Percentiles rank a stretch among this genome's conserved stretches.
phyloP scores from a whole-genome alignment of 2,888 invertebrate genomes.

The Gymnocheta viridis region DNA sequence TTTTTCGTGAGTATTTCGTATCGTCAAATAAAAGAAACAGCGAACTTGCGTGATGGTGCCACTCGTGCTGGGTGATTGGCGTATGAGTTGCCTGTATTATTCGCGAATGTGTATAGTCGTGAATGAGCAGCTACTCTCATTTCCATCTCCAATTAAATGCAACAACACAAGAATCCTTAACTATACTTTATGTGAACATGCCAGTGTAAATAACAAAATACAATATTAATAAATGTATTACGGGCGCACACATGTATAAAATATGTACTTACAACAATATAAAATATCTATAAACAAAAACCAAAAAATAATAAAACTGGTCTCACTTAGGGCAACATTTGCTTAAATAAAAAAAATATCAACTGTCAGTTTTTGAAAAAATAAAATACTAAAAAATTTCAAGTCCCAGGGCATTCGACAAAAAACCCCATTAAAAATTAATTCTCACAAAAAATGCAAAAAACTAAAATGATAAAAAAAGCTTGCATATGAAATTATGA shows the following conservation, averaged over 20 bases:
- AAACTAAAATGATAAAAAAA: conserved; percentile 44
- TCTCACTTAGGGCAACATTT: conserved; percentile 62
- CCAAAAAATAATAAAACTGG: conserved; percentile 43
- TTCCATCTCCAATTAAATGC: background rate
- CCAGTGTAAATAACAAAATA: conserved; percentile 52
- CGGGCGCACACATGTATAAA: conserved; percentile 38
- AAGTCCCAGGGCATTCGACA: conserved; percentile 63
- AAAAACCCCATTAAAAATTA: conserved; percentile 78
- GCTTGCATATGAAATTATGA: conserved; percentile 73
- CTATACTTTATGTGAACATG: conserved; percentile 8
- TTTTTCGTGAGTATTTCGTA: no score
- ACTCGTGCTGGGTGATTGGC: no score
- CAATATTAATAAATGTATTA: conserved; percentile 57
- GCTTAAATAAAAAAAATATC: conserved; percentile 73
- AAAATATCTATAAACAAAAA: conserved; percentile 72
- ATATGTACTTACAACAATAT: conserved; percentile 71
- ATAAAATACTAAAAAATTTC: conserved; percentile 74
- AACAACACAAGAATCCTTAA: conserved; percentile 23
- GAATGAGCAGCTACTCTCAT: background rate
- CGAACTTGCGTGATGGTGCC: no score
- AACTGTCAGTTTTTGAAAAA: conserved; percentile 79
- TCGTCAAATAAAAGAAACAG: no score
- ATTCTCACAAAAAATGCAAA: conserved; percentile 75
- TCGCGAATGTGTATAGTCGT: background rate
- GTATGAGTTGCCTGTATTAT: background rate